phyloP scores from a whole-genome alignment of 2,113 vertebrate genomes.

The Gymnobelideus leadbeateri region DNA sequence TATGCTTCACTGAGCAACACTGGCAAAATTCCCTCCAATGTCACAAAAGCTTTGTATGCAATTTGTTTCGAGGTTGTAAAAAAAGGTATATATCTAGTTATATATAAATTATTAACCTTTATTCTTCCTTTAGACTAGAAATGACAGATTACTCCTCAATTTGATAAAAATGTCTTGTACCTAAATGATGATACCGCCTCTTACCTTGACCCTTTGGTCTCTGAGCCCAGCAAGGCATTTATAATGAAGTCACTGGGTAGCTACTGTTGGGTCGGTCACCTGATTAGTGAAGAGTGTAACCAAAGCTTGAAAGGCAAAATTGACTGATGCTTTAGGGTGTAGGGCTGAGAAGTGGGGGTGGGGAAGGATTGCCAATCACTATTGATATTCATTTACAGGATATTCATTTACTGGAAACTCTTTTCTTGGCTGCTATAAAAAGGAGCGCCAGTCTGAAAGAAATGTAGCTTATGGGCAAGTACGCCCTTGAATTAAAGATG shows the following conservation, averaged over 20 bases:
- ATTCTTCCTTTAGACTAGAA: conserved; percentile 24
- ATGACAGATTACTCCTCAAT: conserved; percentile 46
- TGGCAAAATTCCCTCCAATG: conserved; percentile 71
- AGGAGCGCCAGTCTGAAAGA: background rate
- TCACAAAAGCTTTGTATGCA: conserved; percentile 69
- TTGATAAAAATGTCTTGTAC: conserved; percentile 44
- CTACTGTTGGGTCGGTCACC: background rate
- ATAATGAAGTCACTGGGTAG: background rate
- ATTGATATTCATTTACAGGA: background rate
- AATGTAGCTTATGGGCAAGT: background rate
- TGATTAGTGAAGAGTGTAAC: background rate
- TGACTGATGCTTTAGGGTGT: background rate
- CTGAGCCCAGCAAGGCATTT: background rate
- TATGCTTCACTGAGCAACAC: conserved; percentile 65
- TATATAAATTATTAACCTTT: conserved; percentile 75
- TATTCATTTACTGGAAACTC: conserved; percentile 16
- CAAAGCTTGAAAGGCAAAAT: conserved; percentile 11
- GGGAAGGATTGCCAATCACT: background rate
- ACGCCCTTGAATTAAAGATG: background rate
- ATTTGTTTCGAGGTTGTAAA: conserved; percentile 68
- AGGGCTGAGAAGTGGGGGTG: background rate
- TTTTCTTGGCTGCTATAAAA: conserved; percentile 23
- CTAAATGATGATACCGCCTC: background rate
- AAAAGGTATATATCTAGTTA: conserved; percentile 6
- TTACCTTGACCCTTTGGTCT: background rate